phyloP scores from a whole-genome alignment of 2,888 invertebrate species.

The Oscheius sp. region DNA sequence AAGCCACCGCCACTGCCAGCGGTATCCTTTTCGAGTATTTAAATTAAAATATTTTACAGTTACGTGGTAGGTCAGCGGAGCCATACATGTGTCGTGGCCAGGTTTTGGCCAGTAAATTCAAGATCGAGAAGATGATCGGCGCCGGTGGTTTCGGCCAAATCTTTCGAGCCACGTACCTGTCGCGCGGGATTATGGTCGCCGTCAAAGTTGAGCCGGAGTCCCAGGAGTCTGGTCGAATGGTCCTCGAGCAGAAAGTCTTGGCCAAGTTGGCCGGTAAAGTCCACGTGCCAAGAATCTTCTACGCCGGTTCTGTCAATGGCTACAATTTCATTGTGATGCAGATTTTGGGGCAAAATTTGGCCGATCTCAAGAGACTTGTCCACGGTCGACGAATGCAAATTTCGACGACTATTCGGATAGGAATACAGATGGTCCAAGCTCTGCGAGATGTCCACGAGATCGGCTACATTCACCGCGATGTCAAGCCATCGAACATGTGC shows the following conservation, averaged over 20 bases:
- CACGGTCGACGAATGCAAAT: conserved; percentile 45
- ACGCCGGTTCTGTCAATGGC: conserved; percentile 56
- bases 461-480: conserved; percentile 67
- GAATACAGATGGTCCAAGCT: conserved; percentile 60
- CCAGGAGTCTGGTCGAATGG: conserved; percentile 61
- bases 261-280: conserved; percentile 43
- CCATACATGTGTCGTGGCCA: conserved; percentile 8
- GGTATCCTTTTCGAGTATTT: not conserved
- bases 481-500: conserved; percentile 70
- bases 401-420: conserved; percentile 51
- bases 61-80: conserved; percentile 22
- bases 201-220: conserved; percentile 68
- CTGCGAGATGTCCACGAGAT: conserved; percentile 60
- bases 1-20: not conserved
- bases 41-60: not conserved
- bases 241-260: conserved; percentile 65
- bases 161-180: conserved; percentile 59
- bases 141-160: conserved; percentile 71
- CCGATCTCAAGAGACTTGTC: conserved; percentile 60
- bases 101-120: conserved; percentile 32
- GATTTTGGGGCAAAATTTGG: conserved; percentile 65
- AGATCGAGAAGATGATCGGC: conserved; percentile 61
- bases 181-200: conserved; percentile 50
- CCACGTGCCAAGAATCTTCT: conserved; percentile 59
- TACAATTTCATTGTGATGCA: conserved; percentile 70